phyloP scores from a whole-genome alignment of 2,888 invertebrate genomes.

The Xestia sexstrigata region DNA sequence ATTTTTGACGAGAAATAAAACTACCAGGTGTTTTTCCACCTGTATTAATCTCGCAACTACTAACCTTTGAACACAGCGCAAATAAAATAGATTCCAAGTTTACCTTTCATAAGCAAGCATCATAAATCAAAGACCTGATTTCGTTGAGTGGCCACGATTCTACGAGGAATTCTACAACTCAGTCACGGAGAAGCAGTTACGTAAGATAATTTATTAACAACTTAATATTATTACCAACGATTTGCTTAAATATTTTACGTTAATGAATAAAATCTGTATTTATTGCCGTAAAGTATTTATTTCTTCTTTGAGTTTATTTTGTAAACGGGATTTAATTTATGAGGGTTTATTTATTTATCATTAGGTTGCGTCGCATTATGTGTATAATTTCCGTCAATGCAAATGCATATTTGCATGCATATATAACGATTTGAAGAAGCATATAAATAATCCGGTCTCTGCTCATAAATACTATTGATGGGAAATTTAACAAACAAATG shows the following conservation, averaged over 20 bases:
- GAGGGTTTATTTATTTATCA: background rate
- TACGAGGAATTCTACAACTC: slow-evolving; percentile 33
- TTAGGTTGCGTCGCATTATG: background rate
- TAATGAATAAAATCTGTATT: slow-evolving; percentile 54
- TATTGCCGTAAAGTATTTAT: slow-evolving; percentile 31
- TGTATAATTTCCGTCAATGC: background rate
- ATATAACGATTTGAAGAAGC: too few species aligned
- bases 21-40: background rate
- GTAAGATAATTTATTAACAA: slow-evolving; percentile 58
- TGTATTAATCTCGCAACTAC: background rate
- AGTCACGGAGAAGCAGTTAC: slow-evolving; percentile 42
- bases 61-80: slow-evolving; percentile 1
- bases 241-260: slow-evolving; percentile 53
- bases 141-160: slow-evolving; percentile 44
- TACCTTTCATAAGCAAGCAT: slow-evolving; percentile 29
- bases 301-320: slow-evolving; percentile 11
- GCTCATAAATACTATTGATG: background rate
- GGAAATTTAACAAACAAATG: background rate
- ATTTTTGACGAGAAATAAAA: background rate
- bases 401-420: too few species aligned
- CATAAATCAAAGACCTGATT: slow-evolving; percentile 57
- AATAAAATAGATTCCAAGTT: slow-evolving; percentile 39
- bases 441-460: too few species aligned
- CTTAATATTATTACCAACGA: slow-evolving; percentile 49
- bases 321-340: slow-evolving; percentile 3